Percentiles rank a stretch among this genome's conserved stretches.
These are phyloP conservation scores for Octodon degus DNA, from an alignment of 2,113 vertebrate genomes.

Conservation along the genomic window DNA sequence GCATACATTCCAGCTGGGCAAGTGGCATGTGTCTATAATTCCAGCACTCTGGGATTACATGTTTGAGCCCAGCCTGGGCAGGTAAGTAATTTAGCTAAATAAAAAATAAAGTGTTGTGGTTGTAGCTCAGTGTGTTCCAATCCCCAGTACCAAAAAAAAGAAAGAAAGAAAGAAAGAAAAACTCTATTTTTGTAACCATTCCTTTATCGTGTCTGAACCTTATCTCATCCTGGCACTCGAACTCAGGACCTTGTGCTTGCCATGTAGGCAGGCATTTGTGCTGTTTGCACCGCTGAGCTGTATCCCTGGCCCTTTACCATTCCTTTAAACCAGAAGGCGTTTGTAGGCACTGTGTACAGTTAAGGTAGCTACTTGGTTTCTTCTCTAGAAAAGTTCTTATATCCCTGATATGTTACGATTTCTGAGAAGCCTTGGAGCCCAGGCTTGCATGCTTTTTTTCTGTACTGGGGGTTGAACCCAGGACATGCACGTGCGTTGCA, in stretches of 20 bases:
- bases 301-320: background rate
- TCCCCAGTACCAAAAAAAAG: background rate
- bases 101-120: background rate
- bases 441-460: background rate
- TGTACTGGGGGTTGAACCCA: background rate
- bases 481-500: background rate
- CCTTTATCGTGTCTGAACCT: no score
- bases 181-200: no score
- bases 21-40: background rate
- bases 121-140: background rate
- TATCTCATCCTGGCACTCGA: no score
- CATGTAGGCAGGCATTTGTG: no score
- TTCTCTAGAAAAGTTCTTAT: conserved; percentile 50
- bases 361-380: background rate
- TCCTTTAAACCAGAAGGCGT: conserved; percentile 8
- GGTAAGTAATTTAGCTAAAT: background rate
- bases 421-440: conserved; percentile 14
- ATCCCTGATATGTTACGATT: background rate
- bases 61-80: background rate
- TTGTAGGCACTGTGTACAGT: background rate
- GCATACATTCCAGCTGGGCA: background rate
- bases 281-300: no score
- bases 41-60: background rate
- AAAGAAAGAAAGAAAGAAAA: no score
- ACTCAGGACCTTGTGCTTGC: no score